phyloP scores from a whole-genome alignment of 2,888 invertebrate species.

The Philhelius pedissequus region DNA sequence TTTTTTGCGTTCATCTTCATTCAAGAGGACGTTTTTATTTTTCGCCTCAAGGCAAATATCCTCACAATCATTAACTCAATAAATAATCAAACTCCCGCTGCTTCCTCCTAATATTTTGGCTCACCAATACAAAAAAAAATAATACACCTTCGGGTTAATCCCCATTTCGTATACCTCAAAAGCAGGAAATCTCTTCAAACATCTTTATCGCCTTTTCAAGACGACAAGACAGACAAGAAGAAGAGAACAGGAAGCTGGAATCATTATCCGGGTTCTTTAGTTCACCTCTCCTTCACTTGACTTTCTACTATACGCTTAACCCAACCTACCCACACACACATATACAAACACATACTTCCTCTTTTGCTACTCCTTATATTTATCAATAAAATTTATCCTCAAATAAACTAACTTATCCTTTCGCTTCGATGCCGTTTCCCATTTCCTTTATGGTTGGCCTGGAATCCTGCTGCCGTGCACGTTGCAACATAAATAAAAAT shows the following conservation, averaged over 20 bases:
- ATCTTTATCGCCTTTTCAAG: constrained; percentile 20
- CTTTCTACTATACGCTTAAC: background rate
- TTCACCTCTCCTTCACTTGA: constrained; percentile 27
- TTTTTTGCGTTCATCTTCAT: background rate
- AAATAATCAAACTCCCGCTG: background rate
- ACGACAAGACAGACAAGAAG: background rate
- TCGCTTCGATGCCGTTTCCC: constrained; percentile 56
- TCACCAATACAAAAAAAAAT: background rate
- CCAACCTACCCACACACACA: background rate
- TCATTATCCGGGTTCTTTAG: constrained; percentile 51
- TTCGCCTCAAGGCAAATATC: background rate
- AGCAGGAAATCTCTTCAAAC: constrained; percentile 35
- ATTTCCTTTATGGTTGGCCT: constrained; percentile 47
- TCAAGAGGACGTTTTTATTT: background rate
- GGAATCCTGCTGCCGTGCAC: constrained; percentile 44
- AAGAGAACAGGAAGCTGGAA: constrained; percentile 37
- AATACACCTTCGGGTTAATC: constrained; percentile 21
- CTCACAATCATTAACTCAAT: background rate
- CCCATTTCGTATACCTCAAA: constrained; percentile 38
- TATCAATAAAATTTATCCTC: constrained; percentile 64
- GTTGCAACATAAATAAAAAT: constrained; percentile 64
- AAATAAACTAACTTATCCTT: constrained; percentile 67
- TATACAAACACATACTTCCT: background rate
- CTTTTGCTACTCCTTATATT: constrained; percentile 36
- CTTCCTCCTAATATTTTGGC: background rate